A percentile compares a stretch with the other conserved stretches of the same genome.
phyloP scores from a whole-genome alignment of 2,113 vertebrate genomes.

The Hipposideros armiger region DNA sequence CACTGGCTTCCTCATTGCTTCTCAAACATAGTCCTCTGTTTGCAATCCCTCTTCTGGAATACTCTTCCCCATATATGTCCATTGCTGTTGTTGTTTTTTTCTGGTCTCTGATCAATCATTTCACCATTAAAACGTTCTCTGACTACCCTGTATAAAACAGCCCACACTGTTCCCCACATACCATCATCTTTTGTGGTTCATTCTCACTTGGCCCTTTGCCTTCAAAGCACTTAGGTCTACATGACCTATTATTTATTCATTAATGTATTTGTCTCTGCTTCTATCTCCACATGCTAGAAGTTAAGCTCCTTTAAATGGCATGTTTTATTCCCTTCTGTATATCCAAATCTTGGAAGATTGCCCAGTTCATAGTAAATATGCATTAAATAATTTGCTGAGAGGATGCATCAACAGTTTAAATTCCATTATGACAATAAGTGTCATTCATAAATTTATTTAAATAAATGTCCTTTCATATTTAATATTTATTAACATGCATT shows the following conservation, averaged over 20 bases:
- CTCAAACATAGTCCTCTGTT: neutral
- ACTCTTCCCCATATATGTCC: neutral
- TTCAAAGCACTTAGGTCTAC: neutral
- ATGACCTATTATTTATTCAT: neutral
- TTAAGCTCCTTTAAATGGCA: constrained; percentile 15
- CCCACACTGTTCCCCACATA: no score
- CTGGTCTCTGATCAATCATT: neutral
- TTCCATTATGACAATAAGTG: neutral
- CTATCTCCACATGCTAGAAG: neutral
- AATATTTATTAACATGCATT: neutral
- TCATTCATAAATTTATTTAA: constrained; percentile 38
- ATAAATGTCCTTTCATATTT: neutral
- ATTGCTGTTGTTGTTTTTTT: neutral
- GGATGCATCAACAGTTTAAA: neutral
- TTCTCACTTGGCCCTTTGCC: neutral
- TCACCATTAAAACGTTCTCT: neutral
- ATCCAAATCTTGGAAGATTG: neutral
- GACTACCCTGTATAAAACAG: neutral
- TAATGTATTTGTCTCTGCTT: neutral
- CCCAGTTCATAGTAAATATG: neutral
- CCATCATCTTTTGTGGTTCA: neutral
- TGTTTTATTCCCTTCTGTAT: neutral
- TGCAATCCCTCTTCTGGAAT: neutral
- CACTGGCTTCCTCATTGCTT: neutral
- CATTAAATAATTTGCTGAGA: constrained; percentile 33